These are phyloP conservation scores for Pseudopipra pipra DNA, from an alignment of 2,113 vertebrate species.

Conservation along the genomic window DNA sequence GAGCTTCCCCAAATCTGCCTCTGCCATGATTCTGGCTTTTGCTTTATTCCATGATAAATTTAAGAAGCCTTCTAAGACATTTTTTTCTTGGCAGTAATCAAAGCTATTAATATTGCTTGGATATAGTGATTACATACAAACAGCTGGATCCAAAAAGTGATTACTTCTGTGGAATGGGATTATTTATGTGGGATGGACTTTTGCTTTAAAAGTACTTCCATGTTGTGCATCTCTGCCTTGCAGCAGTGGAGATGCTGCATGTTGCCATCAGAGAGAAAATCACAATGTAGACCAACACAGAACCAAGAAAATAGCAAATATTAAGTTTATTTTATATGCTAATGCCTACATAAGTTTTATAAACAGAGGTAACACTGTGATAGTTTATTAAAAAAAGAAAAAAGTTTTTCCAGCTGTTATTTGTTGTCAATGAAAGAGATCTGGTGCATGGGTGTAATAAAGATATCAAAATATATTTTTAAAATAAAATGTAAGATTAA, in stretches of 20 bases:
- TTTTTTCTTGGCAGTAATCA: not conserved
- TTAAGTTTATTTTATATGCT: not conserved
- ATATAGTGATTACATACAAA: not conserved
- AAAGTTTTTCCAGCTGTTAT: not conserved
- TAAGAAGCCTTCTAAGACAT: not conserved
- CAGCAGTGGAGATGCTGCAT: not conserved
- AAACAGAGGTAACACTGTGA: not conserved
- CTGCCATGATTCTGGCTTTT: not conserved
- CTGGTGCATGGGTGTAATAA: not conserved
- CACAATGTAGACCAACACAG: fast-evolving
- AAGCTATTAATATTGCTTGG: not conserved
- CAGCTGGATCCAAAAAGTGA: constrained; percentile 1
- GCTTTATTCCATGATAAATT: not conserved
- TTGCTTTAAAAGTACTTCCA: not conserved
- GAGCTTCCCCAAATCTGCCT: not conserved
- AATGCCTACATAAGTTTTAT: not conserved
- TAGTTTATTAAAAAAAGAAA: not conserved
- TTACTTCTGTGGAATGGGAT: not conserved
- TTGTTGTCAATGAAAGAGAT: not conserved
- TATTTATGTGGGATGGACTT: not conserved
- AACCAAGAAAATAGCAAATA: not conserved
- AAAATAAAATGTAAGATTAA: not conserved
- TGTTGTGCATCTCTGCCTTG: not conserved
- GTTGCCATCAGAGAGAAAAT: not conserved
- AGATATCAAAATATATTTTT: not conserved